These are phyloP conservation scores for Apodemus agrarius DNA, from an alignment of 2,797 vertebrate species.

Conservation along the genomic window DNA sequence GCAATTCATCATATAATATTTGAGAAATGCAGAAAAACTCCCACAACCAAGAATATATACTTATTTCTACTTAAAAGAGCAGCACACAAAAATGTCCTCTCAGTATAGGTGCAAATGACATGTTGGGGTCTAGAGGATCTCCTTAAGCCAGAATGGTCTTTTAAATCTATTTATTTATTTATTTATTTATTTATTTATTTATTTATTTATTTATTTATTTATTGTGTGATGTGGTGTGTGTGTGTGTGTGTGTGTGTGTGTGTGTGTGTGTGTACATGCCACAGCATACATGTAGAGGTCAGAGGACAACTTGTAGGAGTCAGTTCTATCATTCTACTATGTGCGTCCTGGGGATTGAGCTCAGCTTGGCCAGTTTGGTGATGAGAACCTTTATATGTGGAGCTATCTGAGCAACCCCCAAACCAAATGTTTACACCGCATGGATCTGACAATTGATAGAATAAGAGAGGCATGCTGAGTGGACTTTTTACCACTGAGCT, in stretches of 20 bases:
- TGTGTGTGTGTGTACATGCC: not conserved
- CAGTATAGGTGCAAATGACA: not conserved
- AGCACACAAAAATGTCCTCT: not conserved
- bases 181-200: not conserved
- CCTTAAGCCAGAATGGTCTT: not conserved
- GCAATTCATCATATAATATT: constrained; percentile 19
- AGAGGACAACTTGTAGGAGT: not conserved
- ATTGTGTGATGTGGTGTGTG: not conserved
- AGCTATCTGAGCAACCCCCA: not conserved
- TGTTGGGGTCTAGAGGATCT: not conserved
- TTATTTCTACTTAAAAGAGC: constrained; percentile 31
- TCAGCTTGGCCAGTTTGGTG: not conserved
- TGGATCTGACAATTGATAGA: constrained; percentile 24
- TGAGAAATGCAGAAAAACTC: constrained; percentile 40
- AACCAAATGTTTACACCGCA: not conserved
- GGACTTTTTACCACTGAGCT: not conserved
- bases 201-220: not conserved
- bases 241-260: too few relatives aligned
- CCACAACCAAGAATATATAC: constrained; percentile 13
- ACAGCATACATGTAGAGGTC: not conserved
- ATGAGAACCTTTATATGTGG: not conserved
- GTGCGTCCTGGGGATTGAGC: not conserved
- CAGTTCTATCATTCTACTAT: not conserved
- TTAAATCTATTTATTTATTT: not conserved
- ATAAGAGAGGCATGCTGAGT: not conserved